phyloP scores from a whole-genome alignment of 2,113 vertebrate species.

The Bagarius yarrelli region DNA sequence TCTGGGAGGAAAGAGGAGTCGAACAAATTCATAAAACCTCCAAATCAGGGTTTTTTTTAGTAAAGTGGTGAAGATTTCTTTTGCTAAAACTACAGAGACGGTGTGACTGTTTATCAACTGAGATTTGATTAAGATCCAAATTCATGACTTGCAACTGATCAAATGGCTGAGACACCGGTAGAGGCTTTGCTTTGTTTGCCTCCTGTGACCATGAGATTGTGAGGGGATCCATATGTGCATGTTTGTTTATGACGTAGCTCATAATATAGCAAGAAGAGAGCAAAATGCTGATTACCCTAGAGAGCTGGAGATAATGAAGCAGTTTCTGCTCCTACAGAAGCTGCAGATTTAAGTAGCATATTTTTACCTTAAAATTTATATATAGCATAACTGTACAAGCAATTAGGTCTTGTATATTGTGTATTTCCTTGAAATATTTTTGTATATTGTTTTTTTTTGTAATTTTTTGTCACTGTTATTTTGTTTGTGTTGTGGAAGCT shows the following conservation, averaged over 20 bases:
- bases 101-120: conserved; percentile 16
- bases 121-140: conserved; percentile 19
- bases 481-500: too few relatives aligned
- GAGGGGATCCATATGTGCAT: conserved; percentile 31
- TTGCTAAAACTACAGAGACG: conserved; percentile 22
- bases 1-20: conserved; percentile 43
- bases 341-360: conserved; percentile 12
- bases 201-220: conserved; percentile 22
- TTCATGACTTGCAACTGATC: neutral
- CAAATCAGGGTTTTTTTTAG: conserved; percentile 25
- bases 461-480: too few relatives aligned
- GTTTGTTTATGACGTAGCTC: conserved; percentile 34
- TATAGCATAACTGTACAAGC: too few relatives aligned
- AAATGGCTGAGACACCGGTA: neutral
- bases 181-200: conserved; percentile 11
- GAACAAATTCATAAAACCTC: conserved; percentile 34
- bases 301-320: conserved; percentile 16
- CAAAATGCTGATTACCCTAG: conserved; percentile 14
- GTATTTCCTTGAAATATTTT: too few relatives aligned
- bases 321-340: conserved; percentile 11
- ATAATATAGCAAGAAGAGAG: neutral
- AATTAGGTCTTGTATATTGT: too few relatives aligned
- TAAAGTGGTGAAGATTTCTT: conserved; percentile 38
- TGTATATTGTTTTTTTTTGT: too few relatives aligned
- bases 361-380: too few relatives aligned